Evolutionary conservation across 2,797 vertebrate species (phyloP).

Genomic region (Anguilla megastoma): DNA sequence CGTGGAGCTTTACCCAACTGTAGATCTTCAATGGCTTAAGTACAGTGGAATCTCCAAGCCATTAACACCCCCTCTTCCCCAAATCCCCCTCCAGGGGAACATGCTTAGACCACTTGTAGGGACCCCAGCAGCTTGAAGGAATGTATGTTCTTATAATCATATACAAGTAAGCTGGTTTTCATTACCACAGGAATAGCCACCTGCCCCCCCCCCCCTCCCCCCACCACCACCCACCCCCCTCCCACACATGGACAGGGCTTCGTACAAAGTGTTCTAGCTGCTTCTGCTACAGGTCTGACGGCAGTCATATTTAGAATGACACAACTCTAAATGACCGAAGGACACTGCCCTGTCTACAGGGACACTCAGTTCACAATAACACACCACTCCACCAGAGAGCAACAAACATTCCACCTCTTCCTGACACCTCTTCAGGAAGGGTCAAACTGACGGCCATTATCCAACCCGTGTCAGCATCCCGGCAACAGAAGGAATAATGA

Average conservation of each 20-base stretch:
- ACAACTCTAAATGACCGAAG: background rate
- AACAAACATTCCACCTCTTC: background rate
- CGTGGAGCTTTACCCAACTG: background rate
- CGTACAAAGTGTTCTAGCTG: slow-evolving; percentile 14
- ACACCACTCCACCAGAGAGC: background rate
- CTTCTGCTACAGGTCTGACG: background rate
- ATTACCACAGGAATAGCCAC: background rate
- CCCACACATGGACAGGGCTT: background rate
- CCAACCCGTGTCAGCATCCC: background rate
- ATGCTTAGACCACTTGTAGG: background rate
- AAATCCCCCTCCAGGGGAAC: background rate
- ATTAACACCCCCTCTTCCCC: background rate
- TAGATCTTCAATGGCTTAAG: background rate
- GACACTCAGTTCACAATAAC: background rate
- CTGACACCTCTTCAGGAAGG: background rate
- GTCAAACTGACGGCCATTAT: background rate
- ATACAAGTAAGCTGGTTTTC: slow-evolving; percentile 7
- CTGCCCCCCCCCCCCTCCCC: background rate
- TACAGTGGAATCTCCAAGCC: background rate
- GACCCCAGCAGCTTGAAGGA: slow-evolving; percentile 13
- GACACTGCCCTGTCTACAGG: background rate
- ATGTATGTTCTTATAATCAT: slow-evolving; percentile 8
- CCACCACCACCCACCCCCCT: background rate
- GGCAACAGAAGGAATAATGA: background rate
- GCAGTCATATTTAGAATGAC: background rate